Conservation (phyloP, 2,797 vertebrate species). For the Hephaestus fuliginosus region DNA sequence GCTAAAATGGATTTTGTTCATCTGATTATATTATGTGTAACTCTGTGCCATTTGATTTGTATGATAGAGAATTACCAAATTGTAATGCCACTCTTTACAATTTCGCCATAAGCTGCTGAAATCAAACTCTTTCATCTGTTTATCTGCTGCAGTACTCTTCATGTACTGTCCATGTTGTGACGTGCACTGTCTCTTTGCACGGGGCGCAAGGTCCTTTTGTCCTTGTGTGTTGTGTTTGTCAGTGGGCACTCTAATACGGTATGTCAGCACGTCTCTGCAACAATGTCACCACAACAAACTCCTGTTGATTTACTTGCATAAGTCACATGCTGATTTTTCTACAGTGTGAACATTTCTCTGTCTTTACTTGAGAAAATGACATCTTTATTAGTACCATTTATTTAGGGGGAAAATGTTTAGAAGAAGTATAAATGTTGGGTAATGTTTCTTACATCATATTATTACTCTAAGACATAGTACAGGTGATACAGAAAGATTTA, state of each 20-base stretch:
- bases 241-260: background rate
- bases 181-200: slow-evolving; percentile 21
- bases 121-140: slow-evolving; percentile 40
- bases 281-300: slow-evolving; percentile 42
- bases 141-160: slow-evolving; percentile 17
- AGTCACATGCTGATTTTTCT: background rate
- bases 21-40: background rate
- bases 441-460: background rate
- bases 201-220: slow-evolving; percentile 49
- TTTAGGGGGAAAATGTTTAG: background rate
- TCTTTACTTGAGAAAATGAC: background rate
- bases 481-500: background rate
- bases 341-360: background rate
- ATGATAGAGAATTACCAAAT: too few species aligned
- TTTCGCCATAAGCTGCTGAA: background rate
- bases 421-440: background rate
- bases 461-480: background rate
- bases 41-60: background rate
- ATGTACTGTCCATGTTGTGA: slow-evolving; percentile 6
- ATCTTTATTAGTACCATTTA: background rate
- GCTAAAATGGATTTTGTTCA: background rate
- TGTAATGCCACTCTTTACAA: too few species aligned
- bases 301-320: slow-evolving; percentile 27
- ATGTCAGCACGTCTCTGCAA: slow-evolving; percentile 34
- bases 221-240: slow-evolving; percentile 60